Evolutionary conservation across 2,797 vertebrate genomes (phyloP).

Genomic region (Meriones psammophilus): DNA sequence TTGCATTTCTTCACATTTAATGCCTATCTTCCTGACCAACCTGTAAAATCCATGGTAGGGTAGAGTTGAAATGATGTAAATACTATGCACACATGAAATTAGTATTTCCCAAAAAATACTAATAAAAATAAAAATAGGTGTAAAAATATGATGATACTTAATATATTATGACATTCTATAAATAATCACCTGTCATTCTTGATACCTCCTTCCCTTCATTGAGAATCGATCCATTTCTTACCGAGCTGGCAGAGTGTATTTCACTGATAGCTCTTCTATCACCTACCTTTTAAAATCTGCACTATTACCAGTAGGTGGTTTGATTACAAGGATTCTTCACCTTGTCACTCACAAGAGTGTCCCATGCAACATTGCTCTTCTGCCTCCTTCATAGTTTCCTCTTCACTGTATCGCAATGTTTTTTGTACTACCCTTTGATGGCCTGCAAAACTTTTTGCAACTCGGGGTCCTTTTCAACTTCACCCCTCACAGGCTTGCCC

Average conservation of each 20-base stretch:
- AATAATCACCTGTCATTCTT: background rate
- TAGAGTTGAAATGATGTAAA: background rate
- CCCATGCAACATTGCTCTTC: too few relatives aligned
- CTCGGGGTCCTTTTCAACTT: background rate
- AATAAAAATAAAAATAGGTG: background rate
- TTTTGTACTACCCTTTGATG: background rate
- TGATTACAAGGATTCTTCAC: background rate
- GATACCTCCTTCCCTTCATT: background rate
- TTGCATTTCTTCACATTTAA: background rate
- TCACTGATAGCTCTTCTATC: background rate
- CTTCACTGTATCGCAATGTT: background rate
- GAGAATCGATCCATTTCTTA: background rate
- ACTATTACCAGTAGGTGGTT: background rate
- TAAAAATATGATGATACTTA: background rate
- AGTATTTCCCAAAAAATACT: background rate
- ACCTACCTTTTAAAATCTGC: background rate
- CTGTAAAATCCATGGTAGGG: background rate
- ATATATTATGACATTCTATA: background rate
- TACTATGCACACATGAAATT: too few relatives aligned
- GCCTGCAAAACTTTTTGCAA: background rate
- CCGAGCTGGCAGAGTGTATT: background rate
- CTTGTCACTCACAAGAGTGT: background rate
- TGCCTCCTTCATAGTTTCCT: background rate
- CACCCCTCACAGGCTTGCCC: background rate
- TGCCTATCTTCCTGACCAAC: background rate